A percentile compares a stretch with the other conserved stretches of the same genome.
These are phyloP conservation scores for Zosterops pallidus DNA, from an alignment of 2,113 vertebrate genomes.

Conservation along the genomic window DNA sequence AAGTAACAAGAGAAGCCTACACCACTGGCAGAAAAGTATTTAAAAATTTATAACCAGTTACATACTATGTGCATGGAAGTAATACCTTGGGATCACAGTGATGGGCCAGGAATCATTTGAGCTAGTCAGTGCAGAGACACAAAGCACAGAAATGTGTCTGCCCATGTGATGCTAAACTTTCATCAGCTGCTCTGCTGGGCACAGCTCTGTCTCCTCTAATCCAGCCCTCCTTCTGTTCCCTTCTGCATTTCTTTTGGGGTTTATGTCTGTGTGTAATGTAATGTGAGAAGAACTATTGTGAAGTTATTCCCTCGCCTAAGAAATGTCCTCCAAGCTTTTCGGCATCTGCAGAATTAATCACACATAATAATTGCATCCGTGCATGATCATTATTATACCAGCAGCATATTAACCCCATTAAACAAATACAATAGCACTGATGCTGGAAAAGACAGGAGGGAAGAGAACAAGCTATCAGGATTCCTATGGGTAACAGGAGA, in stretches of 20 bases:
- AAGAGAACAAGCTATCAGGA: background rate
- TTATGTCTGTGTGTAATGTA: conserved; percentile 1
- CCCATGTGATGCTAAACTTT: background rate
- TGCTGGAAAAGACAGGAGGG: background rate
- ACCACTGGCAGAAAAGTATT: background rate
- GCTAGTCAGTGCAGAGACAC: background rate
- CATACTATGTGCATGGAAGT: background rate
- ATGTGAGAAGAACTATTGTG: conserved; percentile 49
- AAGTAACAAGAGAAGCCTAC: background rate
- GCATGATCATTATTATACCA: conserved; percentile 59
- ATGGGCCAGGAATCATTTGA: background rate
- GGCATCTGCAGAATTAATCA: conserved; percentile 56
- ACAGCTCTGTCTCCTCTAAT: background rate
- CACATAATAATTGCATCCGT: conserved; percentile 61
- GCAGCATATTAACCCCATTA: conserved; percentile 74
- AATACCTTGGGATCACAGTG: background rate
- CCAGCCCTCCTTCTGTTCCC: background rate
- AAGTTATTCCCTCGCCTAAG: conserved; percentile 34
- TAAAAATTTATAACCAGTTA: conserved; percentile 10
- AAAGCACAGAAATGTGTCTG: background rate
- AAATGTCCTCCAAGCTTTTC: conserved; percentile 48
- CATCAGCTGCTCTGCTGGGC: background rate
- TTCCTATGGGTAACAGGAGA: background rate
- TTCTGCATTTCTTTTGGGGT: background rate
- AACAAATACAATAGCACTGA: conserved; percentile 58